These are phyloP conservation scores for Gnathonemus echidnorhynchus DNA, from an alignment of 2,113 vertebrate genomes.

Conservation along the genomic window DNA sequence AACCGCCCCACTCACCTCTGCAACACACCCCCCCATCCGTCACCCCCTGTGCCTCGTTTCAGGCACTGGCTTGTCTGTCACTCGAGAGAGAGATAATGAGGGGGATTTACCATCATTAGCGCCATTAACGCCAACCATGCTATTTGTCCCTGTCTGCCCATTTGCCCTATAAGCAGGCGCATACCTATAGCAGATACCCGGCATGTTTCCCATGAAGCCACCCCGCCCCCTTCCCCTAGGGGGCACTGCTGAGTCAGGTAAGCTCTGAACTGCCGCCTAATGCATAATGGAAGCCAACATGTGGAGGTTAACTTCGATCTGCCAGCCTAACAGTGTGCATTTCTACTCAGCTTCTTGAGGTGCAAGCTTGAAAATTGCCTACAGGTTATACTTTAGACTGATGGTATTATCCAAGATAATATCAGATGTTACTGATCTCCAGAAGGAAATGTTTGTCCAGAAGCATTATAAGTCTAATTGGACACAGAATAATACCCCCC, in stretches of 20 bases:
- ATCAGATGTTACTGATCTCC: neutral
- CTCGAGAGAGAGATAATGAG: constrained; percentile 54
- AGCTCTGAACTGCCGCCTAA: neutral
- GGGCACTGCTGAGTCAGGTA: constrained; percentile 25
- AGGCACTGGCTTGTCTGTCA: constrained; percentile 35
- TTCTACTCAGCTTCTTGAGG: neutral
- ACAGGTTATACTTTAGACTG: neutral
- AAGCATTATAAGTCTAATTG: neutral
- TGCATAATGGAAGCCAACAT: neutral
- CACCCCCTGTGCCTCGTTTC: constrained; percentile 15
- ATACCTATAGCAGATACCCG: constrained; percentile 37
- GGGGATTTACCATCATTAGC: constrained; percentile 59
- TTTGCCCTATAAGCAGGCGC: constrained; percentile 34
- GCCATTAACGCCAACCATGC: constrained; percentile 45
- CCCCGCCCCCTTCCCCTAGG: neutral
- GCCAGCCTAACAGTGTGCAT: neutral
- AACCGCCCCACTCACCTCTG: constrained; percentile 15
- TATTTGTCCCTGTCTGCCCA: constrained; percentile 45
- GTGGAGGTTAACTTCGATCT: neutral
- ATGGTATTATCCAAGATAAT: neutral
- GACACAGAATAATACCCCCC: neutral
- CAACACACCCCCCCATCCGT: neutral
- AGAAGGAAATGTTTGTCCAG: neutral
- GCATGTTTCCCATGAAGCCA: constrained; percentile 47
- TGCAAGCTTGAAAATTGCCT: neutral